A percentile compares a stretch with the other conserved stretches of the same genome.
These are phyloP conservation scores for Sebastes schlegelii DNA, from an alignment of 2,113 vertebrate species.

Conservation along the genomic window DNA sequence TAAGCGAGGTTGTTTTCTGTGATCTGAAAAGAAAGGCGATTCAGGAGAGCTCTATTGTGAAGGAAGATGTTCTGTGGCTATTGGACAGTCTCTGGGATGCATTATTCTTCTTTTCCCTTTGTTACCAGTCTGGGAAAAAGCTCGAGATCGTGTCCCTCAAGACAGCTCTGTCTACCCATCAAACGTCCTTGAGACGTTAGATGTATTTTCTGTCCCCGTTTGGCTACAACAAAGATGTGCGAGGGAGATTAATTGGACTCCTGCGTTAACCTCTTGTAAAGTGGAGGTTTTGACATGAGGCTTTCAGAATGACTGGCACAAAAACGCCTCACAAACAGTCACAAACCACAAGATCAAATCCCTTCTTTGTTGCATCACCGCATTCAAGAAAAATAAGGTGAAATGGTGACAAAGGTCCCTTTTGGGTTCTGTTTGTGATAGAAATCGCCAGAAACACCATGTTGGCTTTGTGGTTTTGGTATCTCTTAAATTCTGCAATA, in stretches of 20 bases:
- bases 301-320: conserved; percentile 10
- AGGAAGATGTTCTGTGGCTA: conserved; percentile 38
- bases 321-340: conserved; percentile 17
- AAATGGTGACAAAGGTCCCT: neutral
- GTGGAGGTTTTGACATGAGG: conserved; percentile 8
- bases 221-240: conserved; percentile 33
- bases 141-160: conserved; percentile 38
- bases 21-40: conserved; percentile 53
- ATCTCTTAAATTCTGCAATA: too few relatives aligned
- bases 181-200: conserved; percentile 57
- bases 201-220: conserved; percentile 34
- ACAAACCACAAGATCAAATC: neutral
- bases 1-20: conserved; percentile 42
- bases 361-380: too few relatives aligned
- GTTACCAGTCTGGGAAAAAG: conserved; percentile 58
- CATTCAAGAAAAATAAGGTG: neutral
- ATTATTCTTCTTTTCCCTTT: conserved; percentile 51
- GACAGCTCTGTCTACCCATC: conserved; percentile 41
- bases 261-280: conserved; percentile 24
- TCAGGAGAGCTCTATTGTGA: conserved; percentile 27
- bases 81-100: conserved; percentile 40
- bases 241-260: conserved; percentile 36
- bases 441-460: neutral
- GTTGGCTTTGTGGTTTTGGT: neutral
- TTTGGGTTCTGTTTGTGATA: neutral